phyloP scores from a whole-genome alignment of 2,888 invertebrate genomes.

The Hartigia nigra region DNA sequence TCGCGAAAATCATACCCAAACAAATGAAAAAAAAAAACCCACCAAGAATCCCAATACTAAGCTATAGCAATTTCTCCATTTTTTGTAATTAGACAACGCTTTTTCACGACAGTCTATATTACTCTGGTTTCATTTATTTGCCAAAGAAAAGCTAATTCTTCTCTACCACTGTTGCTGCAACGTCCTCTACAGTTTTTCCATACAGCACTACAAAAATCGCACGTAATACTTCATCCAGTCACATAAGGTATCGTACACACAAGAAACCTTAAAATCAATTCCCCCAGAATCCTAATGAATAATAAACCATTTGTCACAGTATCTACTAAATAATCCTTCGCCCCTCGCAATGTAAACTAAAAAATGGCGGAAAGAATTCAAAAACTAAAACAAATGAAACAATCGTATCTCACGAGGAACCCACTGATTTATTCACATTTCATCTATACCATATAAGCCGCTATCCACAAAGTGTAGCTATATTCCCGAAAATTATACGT shows the following conservation, averaged over 20 bases:
- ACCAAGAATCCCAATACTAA: conserved; percentile 14
- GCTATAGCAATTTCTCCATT: conserved; percentile 36
- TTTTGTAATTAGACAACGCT: conserved; percentile 33
- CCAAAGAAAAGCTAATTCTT: not conserved
- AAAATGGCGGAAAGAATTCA: not conserved
- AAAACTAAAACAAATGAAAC: not conserved
- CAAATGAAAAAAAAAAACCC: conserved; percentile 14
- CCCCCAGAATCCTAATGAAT: not conserved
- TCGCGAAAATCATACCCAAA: conserved; percentile 23
- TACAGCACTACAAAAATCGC: not conserved
- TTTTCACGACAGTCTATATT: conserved; percentile 7
- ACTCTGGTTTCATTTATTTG: not conserved
- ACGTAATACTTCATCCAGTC: not conserved
- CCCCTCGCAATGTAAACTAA: not conserved
- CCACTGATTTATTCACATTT: not conserved
- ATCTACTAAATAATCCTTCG: not conserved
- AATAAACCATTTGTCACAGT: not conserved
- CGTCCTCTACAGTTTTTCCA: not conserved
- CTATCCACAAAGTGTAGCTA: not conserved
- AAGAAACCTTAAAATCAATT: not conserved
- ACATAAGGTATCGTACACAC: not conserved
- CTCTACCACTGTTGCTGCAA: not conserved
- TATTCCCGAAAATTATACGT: conserved; percentile 32
- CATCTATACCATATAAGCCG: not conserved
- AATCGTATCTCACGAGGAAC: not conserved